These are phyloP conservation scores for Lemur catta DNA, from an alignment of 2,797 vertebrate species.

Conservation along the genomic window DNA sequence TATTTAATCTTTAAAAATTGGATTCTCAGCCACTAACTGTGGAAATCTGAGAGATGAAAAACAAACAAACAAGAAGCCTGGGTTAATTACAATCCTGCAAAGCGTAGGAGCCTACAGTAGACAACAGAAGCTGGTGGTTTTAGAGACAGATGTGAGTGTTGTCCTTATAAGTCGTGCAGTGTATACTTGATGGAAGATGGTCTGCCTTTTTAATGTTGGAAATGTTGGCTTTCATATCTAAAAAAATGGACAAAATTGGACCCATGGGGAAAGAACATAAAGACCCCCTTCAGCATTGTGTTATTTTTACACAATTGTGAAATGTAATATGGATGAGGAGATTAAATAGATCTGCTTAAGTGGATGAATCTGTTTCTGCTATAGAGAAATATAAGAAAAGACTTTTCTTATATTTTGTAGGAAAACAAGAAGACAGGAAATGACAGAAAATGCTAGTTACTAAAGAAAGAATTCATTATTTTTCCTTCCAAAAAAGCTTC, in stretches of 20 bases:
- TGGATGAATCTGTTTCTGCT: background rate
- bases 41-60: background rate
- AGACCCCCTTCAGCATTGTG: background rate
- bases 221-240: background rate
- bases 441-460: background rate
- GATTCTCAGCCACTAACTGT: background rate
- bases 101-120: background rate
- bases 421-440: background rate
- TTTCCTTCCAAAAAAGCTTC: background rate
- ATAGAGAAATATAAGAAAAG: background rate
- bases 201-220: background rate
- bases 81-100: background rate
- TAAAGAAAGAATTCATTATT: background rate
- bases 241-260: background rate
- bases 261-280: background rate
- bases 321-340: background rate
- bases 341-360: background rate
- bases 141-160: background rate
- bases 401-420: background rate
- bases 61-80: background rate
- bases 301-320: background rate
- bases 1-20: slow-evolving; percentile 11
- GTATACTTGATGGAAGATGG: background rate
- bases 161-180: background rate
- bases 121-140: background rate